Evolutionary conservation across 2,113 vertebrate genomes (phyloP), one percentile per base, ranked within the genome.

Genomic region (Indicator indicator): DNA sequence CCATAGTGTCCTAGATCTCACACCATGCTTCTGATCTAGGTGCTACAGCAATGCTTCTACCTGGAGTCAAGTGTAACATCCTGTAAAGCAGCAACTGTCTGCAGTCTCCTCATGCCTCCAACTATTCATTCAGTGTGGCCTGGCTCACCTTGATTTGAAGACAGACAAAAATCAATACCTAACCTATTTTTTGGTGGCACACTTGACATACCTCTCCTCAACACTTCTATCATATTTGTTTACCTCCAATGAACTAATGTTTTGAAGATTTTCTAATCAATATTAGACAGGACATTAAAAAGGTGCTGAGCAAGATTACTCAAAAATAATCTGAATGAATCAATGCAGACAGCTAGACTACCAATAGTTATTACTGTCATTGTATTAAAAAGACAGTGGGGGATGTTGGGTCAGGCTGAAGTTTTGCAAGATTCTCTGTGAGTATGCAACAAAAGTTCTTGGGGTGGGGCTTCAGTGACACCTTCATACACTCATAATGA

Each of bases 231-330:
- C 36, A 9, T 93, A 79, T 86, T 89, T 93, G 69, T 92, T 97
- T 94, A 88, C 75, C 38, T 88, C 42, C 82, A 68, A 59, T 55
- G 74, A 91, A 77, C 27, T 82, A 90, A 91, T 80, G 68, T 90
- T 95, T 90, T 78, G 27, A 80, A 84, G 73, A 81, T 90, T 95
- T 88, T 94, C 77, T 79, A 83, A 95, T 94, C 92, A 90, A 89
- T 94, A 92, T 86, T 50, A 85, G 70, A 59, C 44, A 82, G 83
- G 48, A 64, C 23, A 81, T 85, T 74, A 48, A 83, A 84, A 94
- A 94, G 62, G 46, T 85, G 71, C 80, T 91, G 88, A 96, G 83
- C 69, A 68, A 93, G 83, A 86, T 87, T 80, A 89, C 90, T 93
- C 56, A 68, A 90, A 95, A 93, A 48, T 64, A 18, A 85, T 88